These are phyloP conservation scores for Platyscelio sp. DNA, from an alignment of 2,888 invertebrate genomes.

Conservation along the genomic window DNA sequence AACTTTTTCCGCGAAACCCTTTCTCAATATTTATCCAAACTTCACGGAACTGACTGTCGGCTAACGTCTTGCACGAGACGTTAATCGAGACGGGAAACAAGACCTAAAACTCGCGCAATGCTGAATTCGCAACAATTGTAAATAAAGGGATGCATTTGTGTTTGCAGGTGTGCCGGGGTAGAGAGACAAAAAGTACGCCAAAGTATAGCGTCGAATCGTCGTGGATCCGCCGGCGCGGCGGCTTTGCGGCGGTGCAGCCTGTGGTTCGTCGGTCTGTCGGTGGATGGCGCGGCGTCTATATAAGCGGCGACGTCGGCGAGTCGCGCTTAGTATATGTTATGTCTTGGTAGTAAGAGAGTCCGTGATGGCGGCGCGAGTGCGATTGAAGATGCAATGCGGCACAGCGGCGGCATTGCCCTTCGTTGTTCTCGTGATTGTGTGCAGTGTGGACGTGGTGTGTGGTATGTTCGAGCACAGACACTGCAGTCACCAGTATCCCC, in stretches of 20 bases:
- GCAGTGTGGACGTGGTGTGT: slow-evolving; percentile 79
- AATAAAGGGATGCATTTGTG: slow-evolving; percentile 46
- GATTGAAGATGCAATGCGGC: slow-evolving; percentile 83
- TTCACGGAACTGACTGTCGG: no score
- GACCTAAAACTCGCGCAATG: no score
- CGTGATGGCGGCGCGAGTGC: slow-evolving; percentile 83
- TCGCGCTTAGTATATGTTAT: slow-evolving; percentile 83
- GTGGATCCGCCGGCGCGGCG: slow-evolving; percentile 34
- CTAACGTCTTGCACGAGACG: no score
- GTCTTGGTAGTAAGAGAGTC: slow-evolving; percentile 79
- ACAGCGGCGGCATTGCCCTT: slow-evolving; percentile 76
- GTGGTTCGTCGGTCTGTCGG: slow-evolving; percentile 52
- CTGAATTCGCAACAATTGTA: slow-evolving; percentile 25
- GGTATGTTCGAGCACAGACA: slow-evolving; percentile 83
- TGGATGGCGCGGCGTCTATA: slow-evolving; percentile 76
- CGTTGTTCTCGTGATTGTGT: slow-evolving; percentile 79
- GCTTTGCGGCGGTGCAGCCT: slow-evolving; percentile 43
- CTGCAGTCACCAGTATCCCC: slow-evolving; percentile 90
- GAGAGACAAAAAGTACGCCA: background rate
- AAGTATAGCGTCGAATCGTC: slow-evolving; percentile 9
- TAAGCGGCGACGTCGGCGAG: slow-evolving; percentile 77
- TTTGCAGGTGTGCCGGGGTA: slow-evolving; percentile 38
- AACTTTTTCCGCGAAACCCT: no score
- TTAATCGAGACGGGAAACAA: no score
- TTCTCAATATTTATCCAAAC: no score